Evolutionary conservation across 2,113 vertebrate species (phyloP).

Genomic region (Spea multiplicata): DNA sequence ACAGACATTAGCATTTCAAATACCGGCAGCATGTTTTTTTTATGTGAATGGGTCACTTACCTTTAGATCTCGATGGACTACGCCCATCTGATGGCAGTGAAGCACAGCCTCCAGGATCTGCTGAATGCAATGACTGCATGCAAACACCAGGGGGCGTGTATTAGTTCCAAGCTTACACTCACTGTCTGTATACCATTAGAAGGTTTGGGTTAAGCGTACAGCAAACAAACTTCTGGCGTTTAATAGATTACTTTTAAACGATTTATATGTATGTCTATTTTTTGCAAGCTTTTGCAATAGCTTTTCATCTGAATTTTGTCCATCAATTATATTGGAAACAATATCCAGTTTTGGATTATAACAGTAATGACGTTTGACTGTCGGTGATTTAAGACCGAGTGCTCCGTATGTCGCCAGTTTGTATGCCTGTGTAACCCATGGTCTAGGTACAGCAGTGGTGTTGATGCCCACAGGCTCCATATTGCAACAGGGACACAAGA

Average conservation of each 20-base stretch:
- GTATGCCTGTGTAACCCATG: constrained; percentile 58
- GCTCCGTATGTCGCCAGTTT: constrained; percentile 50
- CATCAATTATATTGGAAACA: neutral
- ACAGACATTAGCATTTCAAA: constrained; percentile 51
- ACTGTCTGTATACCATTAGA: constrained; percentile 69
- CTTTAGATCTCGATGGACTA: constrained; percentile 97
- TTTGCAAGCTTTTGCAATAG: neutral
- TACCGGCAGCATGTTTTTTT: constrained; percentile 35
- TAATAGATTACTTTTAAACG: constrained; percentile 16
- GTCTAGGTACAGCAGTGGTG: constrained; percentile 76
- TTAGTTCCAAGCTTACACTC: constrained; percentile 82
- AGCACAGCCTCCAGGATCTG: constrained; percentile 98
- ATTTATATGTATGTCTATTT: neutral
- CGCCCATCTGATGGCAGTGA: constrained; percentile 97
- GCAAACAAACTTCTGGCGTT: constrained; percentile 51
- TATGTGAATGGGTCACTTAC: constrained; percentile 72
- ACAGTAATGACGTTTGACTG: neutral
- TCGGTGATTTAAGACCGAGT: neutral
- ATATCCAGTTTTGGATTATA: neutral
- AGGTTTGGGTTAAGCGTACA: constrained; percentile 59
- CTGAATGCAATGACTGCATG: constrained; percentile 99
- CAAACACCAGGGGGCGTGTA: constrained; percentile 89
- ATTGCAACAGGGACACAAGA: constrained; percentile 58
- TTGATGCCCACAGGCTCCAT: constrained; percentile 67
- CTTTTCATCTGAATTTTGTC: neutral